Percentiles rank a stretch among this genome's conserved stretches.
These are phyloP conservation scores for Esox niger DNA, from an alignment of 2,113 vertebrate genomes.

Conservation along the genomic window DNA sequence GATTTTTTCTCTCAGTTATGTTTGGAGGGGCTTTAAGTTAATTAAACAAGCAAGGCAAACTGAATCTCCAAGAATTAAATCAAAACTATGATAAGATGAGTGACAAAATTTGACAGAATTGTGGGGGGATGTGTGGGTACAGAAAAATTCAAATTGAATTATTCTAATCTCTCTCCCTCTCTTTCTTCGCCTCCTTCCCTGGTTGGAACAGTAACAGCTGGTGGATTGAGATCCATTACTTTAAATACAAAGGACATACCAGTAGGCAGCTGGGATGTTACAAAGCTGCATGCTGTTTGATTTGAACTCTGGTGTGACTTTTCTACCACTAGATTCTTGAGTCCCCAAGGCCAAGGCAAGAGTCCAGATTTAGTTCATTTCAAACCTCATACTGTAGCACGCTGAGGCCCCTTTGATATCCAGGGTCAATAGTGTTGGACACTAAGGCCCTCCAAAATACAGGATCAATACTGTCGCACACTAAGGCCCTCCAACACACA, in stretches of 20 bases:
- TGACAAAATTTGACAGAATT: slow-evolving; percentile 23
- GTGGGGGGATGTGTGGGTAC: slow-evolving; percentile 22
- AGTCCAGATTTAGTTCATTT: background rate
- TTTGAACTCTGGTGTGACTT: too few relatives aligned
- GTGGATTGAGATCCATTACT: too few relatives aligned
- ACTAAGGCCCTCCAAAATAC: too few relatives aligned
- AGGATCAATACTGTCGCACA: too few relatives aligned
- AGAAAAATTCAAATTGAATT: slow-evolving; percentile 21
- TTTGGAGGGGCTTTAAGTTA: slow-evolving; percentile 35
- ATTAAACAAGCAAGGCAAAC: slow-evolving; percentile 31
- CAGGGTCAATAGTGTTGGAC: background rate
- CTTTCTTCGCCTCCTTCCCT: background rate
- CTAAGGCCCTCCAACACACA: too few relatives aligned
- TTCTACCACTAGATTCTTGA: too few relatives aligned
- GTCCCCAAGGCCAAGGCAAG: background rate
- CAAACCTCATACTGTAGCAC: too few relatives aligned
- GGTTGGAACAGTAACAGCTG: too few relatives aligned
- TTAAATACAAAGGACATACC: too few relatives aligned
- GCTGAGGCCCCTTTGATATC: too few relatives aligned
- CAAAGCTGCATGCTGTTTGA: too few relatives aligned
- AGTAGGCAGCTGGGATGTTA: too few relatives aligned
- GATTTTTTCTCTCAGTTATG: slow-evolving; percentile 11
- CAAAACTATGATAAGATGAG: slow-evolving; percentile 40
- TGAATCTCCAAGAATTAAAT: slow-evolving; percentile 42
- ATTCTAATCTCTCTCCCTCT: slow-evolving; percentile 22